These are phyloP conservation scores for Ivindomyrus marchei DNA, from an alignment of 2,113 vertebrate genomes.

Conservation along the genomic window DNA sequence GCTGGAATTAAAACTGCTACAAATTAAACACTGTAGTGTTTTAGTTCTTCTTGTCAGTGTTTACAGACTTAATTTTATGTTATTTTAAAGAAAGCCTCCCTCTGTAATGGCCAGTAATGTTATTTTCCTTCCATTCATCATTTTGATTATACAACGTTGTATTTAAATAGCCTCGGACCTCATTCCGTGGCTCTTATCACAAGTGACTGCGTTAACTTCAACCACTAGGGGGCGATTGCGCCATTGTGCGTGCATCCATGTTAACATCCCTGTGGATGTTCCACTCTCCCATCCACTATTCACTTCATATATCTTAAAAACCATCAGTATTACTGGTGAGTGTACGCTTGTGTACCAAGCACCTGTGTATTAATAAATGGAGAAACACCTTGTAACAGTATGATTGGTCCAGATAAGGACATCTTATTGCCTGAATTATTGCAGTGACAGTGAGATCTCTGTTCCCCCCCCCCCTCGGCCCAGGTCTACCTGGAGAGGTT, in stretches of 20 bases:
- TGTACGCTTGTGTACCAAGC: too few species aligned
- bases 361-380: too few species aligned
- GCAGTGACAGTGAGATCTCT: background rate
- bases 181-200: background rate
- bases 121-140: background rate
- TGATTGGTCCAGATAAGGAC: too few species aligned
- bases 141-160: background rate
- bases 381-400: too few species aligned
- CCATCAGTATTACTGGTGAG: too few species aligned
- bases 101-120: background rate
- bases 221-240: background rate
- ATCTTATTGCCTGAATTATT: too few species aligned
- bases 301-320: too few species aligned
- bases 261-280: too few species aligned
- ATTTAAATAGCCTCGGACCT: background rate
- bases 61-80: background rate
- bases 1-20: background rate
- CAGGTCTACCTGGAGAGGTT: slow-evolving; percentile 97
- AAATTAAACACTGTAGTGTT: background rate
- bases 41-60: background rate
- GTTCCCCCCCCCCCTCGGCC: background rate
- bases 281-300: too few species aligned
- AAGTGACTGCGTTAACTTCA: background rate
- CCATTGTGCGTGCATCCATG: too few species aligned
- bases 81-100: background rate